Conservation (phyloP, 2,888 invertebrate genomes). For the Notodonta ziczac region DNA sequence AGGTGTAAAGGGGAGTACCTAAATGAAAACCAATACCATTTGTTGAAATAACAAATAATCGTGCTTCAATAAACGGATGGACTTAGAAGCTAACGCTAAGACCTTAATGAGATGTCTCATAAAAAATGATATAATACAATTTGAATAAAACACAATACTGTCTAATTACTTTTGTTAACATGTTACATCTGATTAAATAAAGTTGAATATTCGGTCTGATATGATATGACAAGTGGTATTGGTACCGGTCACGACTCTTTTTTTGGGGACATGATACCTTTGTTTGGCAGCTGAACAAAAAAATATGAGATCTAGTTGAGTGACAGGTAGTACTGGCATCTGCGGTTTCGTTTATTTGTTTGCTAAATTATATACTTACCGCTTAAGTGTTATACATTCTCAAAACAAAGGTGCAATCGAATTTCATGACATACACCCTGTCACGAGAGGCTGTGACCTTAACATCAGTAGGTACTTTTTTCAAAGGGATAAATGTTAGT, state of each 20-base stretch:
- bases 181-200: constrained; percentile 23
- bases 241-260: constrained; percentile 5
- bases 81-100: constrained; percentile 10
- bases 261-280: constrained; percentile 7
- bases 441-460: neutral
- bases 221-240: constrained; percentile 9
- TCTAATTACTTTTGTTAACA: constrained; percentile 15
- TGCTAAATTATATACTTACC: no score
- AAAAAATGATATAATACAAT: constrained; percentile 16
- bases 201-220: constrained; percentile 2
- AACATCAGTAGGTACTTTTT: constrained; percentile 13
- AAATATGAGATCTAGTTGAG: neutral
- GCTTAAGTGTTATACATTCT: neutral
- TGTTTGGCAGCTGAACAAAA: constrained; percentile 1
- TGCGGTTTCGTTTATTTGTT: constrained; percentile 1
- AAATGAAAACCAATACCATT: no score
- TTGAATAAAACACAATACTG: constrained; percentile 16
- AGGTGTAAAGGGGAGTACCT: no score
- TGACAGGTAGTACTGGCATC: neutral
- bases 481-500: constrained; percentile 21
- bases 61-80: neutral
- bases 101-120: constrained; percentile 8
- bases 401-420: neutral
- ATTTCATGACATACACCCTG: neutral
- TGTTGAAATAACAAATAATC: no score